These are phyloP conservation scores for Azorinus chamasolen DNA, from an alignment of 2,888 invertebrate species.

Conservation along the genomic window DNA sequence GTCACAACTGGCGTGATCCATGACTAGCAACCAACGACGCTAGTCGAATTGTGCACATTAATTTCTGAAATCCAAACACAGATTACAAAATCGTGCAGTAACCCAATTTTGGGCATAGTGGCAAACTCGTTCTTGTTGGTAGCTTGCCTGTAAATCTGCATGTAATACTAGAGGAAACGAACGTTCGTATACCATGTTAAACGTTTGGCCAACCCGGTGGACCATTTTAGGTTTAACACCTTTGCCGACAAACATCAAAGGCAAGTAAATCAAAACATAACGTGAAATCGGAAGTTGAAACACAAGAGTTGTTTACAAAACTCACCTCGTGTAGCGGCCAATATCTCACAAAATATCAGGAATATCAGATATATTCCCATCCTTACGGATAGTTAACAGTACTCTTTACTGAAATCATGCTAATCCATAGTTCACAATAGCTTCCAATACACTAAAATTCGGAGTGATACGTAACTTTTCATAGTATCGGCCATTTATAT, in stretches of 20 bases:
- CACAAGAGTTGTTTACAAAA: constrained; percentile 29
- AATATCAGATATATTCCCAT: constrained; percentile 63
- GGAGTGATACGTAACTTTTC: constrained; percentile 40
- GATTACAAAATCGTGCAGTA: no score
- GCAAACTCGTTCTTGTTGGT: no score
- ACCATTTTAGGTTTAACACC: constrained; percentile 22
- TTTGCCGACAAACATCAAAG: constrained; percentile 64
- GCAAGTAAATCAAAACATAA: constrained; percentile 45
- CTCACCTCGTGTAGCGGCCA: constrained; percentile 52
- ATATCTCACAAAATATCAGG: constrained; percentile 48
- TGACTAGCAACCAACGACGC: no score
- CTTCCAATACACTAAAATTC: constrained; percentile 49
- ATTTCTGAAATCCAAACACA: no score
- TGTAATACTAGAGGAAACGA: no score
- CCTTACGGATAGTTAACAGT: constrained; percentile 62
- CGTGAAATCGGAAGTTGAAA: constrained; percentile 40
- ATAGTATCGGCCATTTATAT: constrained; percentile 59
- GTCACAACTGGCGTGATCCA: no score
- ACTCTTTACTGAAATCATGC: constrained; percentile 44
- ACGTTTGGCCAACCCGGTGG: no score
- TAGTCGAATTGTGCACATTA: no score
- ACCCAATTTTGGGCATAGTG: no score
- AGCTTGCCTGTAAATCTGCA: no score
- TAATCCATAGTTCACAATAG: constrained; percentile 14
- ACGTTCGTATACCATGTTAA: no score